phyloP scores from a whole-genome alignment of 2,888 invertebrate species.

The Sepiola atlantica region DNA sequence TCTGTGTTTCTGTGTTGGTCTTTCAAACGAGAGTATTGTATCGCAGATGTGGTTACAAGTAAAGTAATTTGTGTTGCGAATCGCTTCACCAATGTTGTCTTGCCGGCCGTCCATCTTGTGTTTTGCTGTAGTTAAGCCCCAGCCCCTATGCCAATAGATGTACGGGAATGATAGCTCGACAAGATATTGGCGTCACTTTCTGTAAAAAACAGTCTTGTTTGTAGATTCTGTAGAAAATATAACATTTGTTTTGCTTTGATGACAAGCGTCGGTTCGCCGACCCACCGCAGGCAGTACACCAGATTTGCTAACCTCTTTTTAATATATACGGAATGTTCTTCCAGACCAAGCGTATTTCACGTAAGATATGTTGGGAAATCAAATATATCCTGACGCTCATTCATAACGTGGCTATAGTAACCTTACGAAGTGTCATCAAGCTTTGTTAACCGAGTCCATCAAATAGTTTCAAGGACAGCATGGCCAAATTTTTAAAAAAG shows the following conservation, averaged over 20 bases:
- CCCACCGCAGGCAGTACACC: not conserved
- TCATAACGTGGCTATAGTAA: too few relatives aligned
- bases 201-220: not conserved
- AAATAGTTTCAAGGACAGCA: too few relatives aligned
- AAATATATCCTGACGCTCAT: too few relatives aligned
- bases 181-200: not conserved
- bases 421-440: too few relatives aligned
- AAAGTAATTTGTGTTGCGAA: constrained; percentile 32
- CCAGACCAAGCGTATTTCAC: too few relatives aligned
- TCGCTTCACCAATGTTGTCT: not conserved
- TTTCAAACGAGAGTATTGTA: not conserved
- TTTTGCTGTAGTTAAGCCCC: constrained; percentile 32
- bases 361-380: too few relatives aligned
- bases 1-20: too few relatives aligned
- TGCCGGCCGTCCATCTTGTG: constrained; percentile 1
- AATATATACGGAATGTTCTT: not conserved
- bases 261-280: not conserved
- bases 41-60: constrained; percentile 32
- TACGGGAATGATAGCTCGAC: not conserved
- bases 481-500: too few relatives aligned
- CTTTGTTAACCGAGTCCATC: too few relatives aligned
- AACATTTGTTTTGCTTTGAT: not conserved
- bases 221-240: not conserved
- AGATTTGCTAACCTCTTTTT: not conserved
- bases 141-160: not conserved